phyloP scores from a whole-genome alignment of 2,888 invertebrate species.

The Dascillus cervinus region DNA sequence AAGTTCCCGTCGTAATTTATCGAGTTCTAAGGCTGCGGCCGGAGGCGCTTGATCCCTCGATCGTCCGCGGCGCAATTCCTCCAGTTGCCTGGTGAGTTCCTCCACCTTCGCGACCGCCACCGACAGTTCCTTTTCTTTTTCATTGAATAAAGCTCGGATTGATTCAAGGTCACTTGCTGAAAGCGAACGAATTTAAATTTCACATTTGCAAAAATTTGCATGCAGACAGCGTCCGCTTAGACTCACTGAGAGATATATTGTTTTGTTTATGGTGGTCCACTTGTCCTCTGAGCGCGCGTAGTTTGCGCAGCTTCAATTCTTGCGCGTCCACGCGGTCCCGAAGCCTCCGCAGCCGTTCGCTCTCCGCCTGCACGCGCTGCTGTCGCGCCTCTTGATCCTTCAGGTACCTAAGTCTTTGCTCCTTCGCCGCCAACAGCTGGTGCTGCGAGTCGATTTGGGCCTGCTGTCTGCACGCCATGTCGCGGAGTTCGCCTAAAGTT shows the following conservation, averaged over 20 bases:
- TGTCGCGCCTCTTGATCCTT: constrained; percentile 85
- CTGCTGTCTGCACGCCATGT: constrained; percentile 96
- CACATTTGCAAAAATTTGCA: no score
- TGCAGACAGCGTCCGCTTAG: no score
- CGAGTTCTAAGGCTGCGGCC: constrained; percentile 79
- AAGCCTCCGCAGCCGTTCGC: constrained; percentile 77
- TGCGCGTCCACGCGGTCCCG: constrained; percentile 91
- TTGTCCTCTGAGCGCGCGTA: constrained; percentile 87
- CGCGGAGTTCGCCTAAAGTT: constrained; percentile 92
- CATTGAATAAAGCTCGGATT: constrained; percentile 91
- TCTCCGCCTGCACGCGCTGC: constrained; percentile 73
- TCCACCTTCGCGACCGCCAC: constrained; percentile 97
- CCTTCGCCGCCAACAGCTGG: constrained; percentile 83
- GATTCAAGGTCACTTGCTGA: constrained; percentile 92
- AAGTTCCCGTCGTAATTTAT: constrained; percentile 84
- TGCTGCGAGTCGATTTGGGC: constrained; percentile 96
- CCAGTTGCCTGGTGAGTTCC: constrained; percentile 88
- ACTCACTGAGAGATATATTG: constrained; percentile 87
- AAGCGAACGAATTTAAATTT: constrained; percentile 35
- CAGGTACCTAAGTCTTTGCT: constrained; percentile 86
- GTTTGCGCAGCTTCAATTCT: constrained; percentile 85
- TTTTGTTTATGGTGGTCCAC: constrained; percentile 88
- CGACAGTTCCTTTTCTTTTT: constrained; percentile 94
- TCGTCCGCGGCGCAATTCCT: constrained; percentile 73
- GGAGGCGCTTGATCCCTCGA: constrained; percentile 53